Evolutionary conservation across 2,113 vertebrate species (phyloP), one percentile per base, ranked within the genome.

Genomic region (Anolis carolinensis): DNA sequence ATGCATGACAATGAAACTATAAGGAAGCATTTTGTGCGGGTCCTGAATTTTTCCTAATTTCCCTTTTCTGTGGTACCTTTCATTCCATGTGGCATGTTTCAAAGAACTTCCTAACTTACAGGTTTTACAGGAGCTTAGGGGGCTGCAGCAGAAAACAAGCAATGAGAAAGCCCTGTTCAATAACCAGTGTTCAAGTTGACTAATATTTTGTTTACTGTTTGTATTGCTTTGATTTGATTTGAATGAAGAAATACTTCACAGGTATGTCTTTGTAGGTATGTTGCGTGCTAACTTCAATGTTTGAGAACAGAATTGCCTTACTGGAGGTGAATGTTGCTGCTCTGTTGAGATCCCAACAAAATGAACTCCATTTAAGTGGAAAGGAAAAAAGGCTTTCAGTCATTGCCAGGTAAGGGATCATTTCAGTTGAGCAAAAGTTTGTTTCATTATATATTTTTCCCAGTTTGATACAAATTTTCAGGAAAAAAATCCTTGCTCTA

Each of bases 281-380:
- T 30, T 97, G 97, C 81, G 87, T 98, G 52, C 94, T 98, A 82
- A 92, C 96, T 14, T 97, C 97, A 6, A 89, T 97, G 94, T 98
- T 98, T 86, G 97, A 96, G 81, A 92, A 93, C n/a, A 65, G 67
- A 77, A 91, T 96, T 67, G 91, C 93, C 21, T 44, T 97, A 83
- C 55, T 98, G 93, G 97, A 98, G 86, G 70, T 98, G 74, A 85
- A 62, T 34, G 39, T 88, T 25, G 13, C 84, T 4, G 86, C 84
- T 1, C 75, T 95, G 77, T 1, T 94, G 79, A 88, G 73, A 83
- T 48, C 68, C 34, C 92, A 90, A 85, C 92, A 86, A 14, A 36
- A 1, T 27, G 73, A 88, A 52, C 79, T 86, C 65, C 90, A 85
- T n/a, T 65, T 8, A 16, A 1, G 1, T 79, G 32, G 55, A 74